Conservation (phyloP, 2,888 invertebrate species). For the Cactoblastis cactorum region DNA sequence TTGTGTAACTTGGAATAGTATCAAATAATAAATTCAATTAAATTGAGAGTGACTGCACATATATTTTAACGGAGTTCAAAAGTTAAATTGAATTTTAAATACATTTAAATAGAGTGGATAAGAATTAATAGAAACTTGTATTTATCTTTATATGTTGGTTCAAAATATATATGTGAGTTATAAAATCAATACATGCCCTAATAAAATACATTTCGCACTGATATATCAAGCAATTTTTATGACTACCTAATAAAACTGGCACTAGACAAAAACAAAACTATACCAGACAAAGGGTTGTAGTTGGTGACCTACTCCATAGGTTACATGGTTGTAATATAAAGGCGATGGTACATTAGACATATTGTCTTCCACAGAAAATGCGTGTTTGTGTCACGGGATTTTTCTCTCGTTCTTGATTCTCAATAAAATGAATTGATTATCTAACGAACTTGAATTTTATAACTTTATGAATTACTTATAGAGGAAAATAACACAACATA, state of each 20-base stretch:
- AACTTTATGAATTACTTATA: too few relatives aligned
- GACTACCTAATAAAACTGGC: background rate
- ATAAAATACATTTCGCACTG: too few relatives aligned
- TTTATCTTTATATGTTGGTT: too few relatives aligned
- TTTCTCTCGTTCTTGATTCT: background rate
- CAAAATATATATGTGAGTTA: too few relatives aligned
- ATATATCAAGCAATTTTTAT: background rate
- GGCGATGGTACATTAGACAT: constrained; percentile 1
- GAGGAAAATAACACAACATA: too few relatives aligned
- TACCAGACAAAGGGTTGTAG: constrained; percentile 1
- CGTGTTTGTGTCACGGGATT: background rate
- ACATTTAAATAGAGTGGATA: too few relatives aligned
- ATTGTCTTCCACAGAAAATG: background rate
- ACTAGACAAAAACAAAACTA: constrained; percentile 5
- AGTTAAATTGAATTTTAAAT: too few relatives aligned
- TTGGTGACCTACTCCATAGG: constrained; percentile 4
- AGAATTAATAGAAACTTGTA: too few relatives aligned
- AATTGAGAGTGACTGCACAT: too few relatives aligned
- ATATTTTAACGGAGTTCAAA: too few relatives aligned
- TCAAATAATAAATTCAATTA: background rate
- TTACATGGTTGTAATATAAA: constrained; percentile 7
- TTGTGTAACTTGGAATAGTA: constrained; percentile 12
- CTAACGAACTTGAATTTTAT: too few relatives aligned
- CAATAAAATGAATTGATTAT: too few relatives aligned
- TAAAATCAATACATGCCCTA: background rate